phyloP scores from a whole-genome alignment of 2,797 vertebrate genomes.

The Hipposideros larvatus region DNA sequence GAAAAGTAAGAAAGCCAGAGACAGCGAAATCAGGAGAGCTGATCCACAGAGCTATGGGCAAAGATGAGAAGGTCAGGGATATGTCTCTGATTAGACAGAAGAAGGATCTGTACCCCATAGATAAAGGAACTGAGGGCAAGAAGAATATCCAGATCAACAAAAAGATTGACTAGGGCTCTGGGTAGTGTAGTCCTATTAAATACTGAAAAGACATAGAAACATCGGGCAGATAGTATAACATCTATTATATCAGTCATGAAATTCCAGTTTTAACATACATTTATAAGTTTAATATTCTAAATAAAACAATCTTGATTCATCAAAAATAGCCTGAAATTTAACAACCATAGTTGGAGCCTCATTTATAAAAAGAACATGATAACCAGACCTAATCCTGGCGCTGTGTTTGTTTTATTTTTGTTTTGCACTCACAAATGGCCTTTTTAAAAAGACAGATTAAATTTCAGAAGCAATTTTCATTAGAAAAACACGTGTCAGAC shows the following conservation, averaged over 20 bases:
- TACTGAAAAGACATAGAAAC: not conserved
- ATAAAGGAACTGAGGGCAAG: not conserved
- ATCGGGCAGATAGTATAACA: not conserved
- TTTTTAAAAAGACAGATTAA: not conserved
- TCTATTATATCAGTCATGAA: not conserved
- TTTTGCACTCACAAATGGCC: not conserved
- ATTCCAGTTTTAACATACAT: not conserved
- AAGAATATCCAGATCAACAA: not conserved
- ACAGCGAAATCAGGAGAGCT: not conserved
- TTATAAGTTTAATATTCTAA: not conserved
- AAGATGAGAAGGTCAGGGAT: not conserved
- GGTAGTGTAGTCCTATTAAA: not conserved
- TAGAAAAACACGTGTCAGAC: not conserved
- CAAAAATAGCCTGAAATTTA: not conserved
- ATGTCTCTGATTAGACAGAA: not conserved
- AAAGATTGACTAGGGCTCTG: not conserved
- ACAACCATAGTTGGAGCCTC: not conserved
- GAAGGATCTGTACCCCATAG: not conserved
- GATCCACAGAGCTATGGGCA: not conserved
- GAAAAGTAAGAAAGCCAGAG: no score
- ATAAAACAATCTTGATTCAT: not conserved
- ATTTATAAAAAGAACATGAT: not conserved
- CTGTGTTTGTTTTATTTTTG: not conserved
- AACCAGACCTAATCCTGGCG: not conserved
- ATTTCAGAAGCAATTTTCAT: slow-evolving; percentile 22